phyloP scores from a whole-genome alignment of 2,113 vertebrate species.

The Haemorhous mexicanus region DNA sequence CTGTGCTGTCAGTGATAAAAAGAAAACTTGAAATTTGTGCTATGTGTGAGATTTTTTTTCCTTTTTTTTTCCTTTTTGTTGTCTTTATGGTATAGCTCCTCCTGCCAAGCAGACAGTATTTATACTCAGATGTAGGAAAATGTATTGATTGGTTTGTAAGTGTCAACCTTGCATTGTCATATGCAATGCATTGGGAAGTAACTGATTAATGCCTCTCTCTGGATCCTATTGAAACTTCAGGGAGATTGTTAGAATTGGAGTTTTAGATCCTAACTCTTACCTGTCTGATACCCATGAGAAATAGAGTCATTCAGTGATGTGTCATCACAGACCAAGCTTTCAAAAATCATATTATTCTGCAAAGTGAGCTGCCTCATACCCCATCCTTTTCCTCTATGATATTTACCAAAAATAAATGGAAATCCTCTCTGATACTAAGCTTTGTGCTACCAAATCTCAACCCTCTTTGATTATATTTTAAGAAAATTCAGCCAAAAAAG shows the following conservation, averaged over 20 bases:
- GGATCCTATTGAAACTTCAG: not conserved
- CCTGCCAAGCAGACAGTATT: not conserved
- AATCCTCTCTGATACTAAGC: not conserved
- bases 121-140: not conserved
- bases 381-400: not conserved
- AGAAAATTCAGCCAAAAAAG: not conserved
- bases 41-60: not conserved
- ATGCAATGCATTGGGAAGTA: not conserved
- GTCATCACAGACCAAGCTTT: not conserved
- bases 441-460: not conserved
- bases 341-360: constrained; percentile 8
- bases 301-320: not conserved
- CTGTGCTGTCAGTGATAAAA: not conserved
- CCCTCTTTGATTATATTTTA: constrained; percentile 24
- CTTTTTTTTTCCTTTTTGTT: not conserved
- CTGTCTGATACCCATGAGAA: not conserved
- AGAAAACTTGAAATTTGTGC: not conserved
- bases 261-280: not conserved
- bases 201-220: not conserved
- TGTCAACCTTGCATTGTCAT: not conserved
- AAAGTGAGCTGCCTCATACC: not conserved
- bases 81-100: not conserved
- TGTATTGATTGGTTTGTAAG: not conserved
- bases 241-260: not conserved
- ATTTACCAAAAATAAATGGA: constrained; percentile 33